These are phyloP conservation scores for Cephus spinipes DNA, from an alignment of 2,888 invertebrate genomes.

Conservation along the genomic window DNA sequence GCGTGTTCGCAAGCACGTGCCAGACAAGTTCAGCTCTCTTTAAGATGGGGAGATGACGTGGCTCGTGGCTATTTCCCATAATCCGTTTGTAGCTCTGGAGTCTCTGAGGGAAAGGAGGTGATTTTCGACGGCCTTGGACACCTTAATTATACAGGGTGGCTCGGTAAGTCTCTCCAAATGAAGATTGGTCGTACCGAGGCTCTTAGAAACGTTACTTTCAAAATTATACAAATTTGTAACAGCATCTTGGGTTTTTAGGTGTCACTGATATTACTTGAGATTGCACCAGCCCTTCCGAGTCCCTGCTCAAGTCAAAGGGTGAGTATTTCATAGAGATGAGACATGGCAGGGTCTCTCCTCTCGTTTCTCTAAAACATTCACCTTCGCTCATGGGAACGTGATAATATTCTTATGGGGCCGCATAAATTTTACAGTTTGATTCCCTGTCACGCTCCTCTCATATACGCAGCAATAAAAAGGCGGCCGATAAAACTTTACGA, in stretches of 20 bases:
- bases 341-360: neutral
- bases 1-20: neutral
- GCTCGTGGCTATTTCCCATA: neutral
- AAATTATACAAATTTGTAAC: neutral
- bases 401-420: constrained; percentile 20
- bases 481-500: constrained; percentile 22
- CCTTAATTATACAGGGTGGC: constrained; percentile 2
- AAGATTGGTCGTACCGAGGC: neutral
- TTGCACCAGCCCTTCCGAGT: neutral
- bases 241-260: neutral
- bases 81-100: neutral
- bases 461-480: constrained; percentile 16
- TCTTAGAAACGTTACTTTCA: neutral
- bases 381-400: constrained; percentile 6
- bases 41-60: neutral
- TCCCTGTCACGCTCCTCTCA: constrained; percentile 19
- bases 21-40: neutral
- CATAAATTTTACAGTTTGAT: constrained; percentile 24
- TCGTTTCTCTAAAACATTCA: neutral
- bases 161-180: neutral
- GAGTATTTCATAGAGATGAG: neutral
- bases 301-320: neutral
- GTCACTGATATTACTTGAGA: neutral
- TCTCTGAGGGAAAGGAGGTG: neutral
- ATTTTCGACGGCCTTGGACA: neutral